Evolutionary conservation across 2,888 invertebrate genomes (phyloP).

Genomic region (Synanthedon andrenaeformis): DNA sequence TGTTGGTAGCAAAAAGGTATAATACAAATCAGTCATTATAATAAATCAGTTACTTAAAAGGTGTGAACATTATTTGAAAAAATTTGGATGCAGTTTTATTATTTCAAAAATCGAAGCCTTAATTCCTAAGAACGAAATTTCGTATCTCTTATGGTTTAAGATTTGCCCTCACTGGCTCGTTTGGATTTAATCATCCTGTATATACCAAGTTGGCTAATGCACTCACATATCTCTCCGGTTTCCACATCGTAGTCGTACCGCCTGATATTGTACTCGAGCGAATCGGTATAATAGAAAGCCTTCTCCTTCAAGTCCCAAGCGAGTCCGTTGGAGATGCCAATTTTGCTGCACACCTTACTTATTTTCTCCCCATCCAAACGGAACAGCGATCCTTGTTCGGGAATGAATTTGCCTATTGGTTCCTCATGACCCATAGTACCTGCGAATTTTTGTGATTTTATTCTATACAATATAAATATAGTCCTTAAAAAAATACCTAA

Average conservation of each 20-base stretch:
- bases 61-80: too few species aligned
- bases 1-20: too few species aligned
- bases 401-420: conserved; percentile 40
- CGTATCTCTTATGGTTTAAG: too few species aligned
- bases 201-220: too few species aligned
- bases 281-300: conserved; percentile 82
- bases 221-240: conserved; percentile 55
- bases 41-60: too few species aligned
- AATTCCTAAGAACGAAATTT: too few species aligned
- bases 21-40: too few species aligned
- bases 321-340: conserved; percentile 79
- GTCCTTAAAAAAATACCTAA: too few species aligned
- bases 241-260: conserved; percentile 79
- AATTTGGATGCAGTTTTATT: too few species aligned
- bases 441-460: conserved; percentile 14
- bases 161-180: too few species aligned
- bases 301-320: conserved; percentile 78
- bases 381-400: conserved; percentile 56
- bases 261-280: conserved; percentile 72
- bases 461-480: not conserved
- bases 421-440: conserved; percentile 70
- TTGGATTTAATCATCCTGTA: too few species aligned
- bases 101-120: too few species aligned
- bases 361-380: conserved; percentile 35
- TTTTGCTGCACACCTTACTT: conserved; percentile 21